Evolutionary conservation across 2,113 vertebrate genomes (phyloP).

Genomic region (Saguinus midas): DNA sequence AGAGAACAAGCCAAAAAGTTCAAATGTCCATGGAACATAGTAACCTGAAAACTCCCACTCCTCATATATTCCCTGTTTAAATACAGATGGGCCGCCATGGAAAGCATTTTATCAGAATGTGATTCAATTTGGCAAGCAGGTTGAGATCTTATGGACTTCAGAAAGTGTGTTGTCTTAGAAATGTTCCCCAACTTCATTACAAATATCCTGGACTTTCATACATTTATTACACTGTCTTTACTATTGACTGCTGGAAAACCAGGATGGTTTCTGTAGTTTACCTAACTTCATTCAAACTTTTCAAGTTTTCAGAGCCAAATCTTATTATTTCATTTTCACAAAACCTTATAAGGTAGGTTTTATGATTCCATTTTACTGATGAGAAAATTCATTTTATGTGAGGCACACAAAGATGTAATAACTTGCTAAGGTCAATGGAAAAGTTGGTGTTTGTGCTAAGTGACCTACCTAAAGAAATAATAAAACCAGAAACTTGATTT

Average conservation of each 20-base stretch:
- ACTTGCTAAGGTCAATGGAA: not conserved
- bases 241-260: not conserved
- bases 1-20: not conserved
- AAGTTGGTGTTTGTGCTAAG: slow-evolving; percentile 10
- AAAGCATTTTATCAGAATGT: not conserved
- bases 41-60: not conserved
- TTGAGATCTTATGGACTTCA: not conserved
- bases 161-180: not conserved
- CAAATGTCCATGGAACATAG: not conserved
- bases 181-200: not conserved
- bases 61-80: not conserved
- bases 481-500: slow-evolving; percentile 8
- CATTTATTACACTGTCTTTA: not conserved
- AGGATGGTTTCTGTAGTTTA: not conserved
- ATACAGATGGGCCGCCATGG: not conserved
- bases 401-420: not conserved
- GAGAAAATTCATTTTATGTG: slow-evolving; percentile 14
- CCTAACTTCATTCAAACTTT: not conserved
- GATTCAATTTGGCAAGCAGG: not conserved
- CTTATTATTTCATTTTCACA: slow-evolving; percentile 16
- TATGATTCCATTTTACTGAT: slow-evolving; percentile 17
- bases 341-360: not conserved
- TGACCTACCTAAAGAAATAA: not conserved
- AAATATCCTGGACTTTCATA: not conserved
- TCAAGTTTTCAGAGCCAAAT: not conserved